Conservation (phyloP, 2,797 vertebrate species). For the Nyctalus aviator region DNA sequence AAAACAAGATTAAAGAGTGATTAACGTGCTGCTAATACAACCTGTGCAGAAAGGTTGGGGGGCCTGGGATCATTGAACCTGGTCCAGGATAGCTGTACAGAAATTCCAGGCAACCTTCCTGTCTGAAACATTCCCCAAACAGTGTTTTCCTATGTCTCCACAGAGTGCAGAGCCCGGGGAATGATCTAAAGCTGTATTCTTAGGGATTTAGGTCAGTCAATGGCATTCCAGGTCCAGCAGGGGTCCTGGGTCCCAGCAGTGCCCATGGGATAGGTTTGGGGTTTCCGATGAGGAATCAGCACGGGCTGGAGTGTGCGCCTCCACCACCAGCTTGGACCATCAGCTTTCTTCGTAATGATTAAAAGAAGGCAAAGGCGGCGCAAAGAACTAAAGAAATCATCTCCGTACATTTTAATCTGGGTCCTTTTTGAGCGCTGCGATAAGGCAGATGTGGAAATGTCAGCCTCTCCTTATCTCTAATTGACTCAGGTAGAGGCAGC, state of each 20-base stretch:
- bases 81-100: slow-evolving; percentile 54
- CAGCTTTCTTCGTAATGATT: slow-evolving; percentile 83
- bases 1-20: slow-evolving; percentile 82
- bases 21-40: slow-evolving; percentile 70
- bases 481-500: slow-evolving; percentile 88
- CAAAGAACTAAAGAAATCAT: slow-evolving; percentile 85
- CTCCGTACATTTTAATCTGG: slow-evolving; percentile 90
- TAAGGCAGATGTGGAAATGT: slow-evolving; percentile 89
- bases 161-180: neutral
- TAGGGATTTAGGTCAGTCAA: slow-evolving; percentile 66
- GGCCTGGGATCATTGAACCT: slow-evolving; percentile 59
- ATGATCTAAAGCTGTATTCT: slow-evolving; percentile 60
- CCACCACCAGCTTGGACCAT: slow-evolving; percentile 56
- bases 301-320: neutral
- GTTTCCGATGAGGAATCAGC: neutral
- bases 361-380: slow-evolving; percentile 65
- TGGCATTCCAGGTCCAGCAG: neutral
- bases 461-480: slow-evolving; percentile 90
- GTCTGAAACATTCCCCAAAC: neutral
- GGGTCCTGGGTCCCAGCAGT: fast-evolving
- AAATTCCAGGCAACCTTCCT: slow-evolving; percentile 63
- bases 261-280: neutral
- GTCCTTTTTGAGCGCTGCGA: slow-evolving; percentile 85
- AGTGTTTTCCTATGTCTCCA: neutral
- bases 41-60: slow-evolving; percentile 47